Evolutionary conservation across 23 tunicate species (phyloP).

Genomic region (Ascidia mentula): DNA sequence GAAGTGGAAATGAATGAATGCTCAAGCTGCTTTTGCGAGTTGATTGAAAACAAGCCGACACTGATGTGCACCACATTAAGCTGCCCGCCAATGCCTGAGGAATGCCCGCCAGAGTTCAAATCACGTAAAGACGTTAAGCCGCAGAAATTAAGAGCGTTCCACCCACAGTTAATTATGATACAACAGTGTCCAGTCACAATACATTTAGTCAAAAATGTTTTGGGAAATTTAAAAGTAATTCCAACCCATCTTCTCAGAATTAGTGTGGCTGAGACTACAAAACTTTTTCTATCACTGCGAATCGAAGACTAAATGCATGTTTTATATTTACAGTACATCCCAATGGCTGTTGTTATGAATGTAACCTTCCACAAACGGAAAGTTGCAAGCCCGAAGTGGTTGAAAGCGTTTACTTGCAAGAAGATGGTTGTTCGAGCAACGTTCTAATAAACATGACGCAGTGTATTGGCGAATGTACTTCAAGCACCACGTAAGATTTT

Average conservation of each 20-base stretch:
- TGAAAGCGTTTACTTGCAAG: not conserved
- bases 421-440: constrained; percentile 10
- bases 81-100: constrained; percentile 10
- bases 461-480: constrained; percentile 15
- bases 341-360: constrained; percentile 31
- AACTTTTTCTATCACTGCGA: no score
- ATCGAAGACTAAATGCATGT: no score
- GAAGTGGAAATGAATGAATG: not conserved
- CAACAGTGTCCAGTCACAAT: no score
- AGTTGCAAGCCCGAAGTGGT: constrained; percentile 14
- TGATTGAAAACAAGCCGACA: not conserved
- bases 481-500: constrained; percentile 21
- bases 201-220: no score
- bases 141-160: no score
- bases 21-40: constrained; percentile 14
- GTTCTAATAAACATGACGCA: constrained; percentile 6
- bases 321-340: not conserved
- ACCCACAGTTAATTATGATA: no score
- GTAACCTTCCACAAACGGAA: not conserved
- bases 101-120: constrained; percentile 14
- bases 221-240: no score
- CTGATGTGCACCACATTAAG: not conserved
- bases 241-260: no score
- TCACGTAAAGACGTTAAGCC: no score
- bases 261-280: no score